Percentiles rank a stretch among this genome's conserved stretches.
These are phyloP conservation scores for Pachyuromys duprasi DNA, from an alignment of 2,797 vertebrate genomes.

Conservation along the genomic window DNA sequence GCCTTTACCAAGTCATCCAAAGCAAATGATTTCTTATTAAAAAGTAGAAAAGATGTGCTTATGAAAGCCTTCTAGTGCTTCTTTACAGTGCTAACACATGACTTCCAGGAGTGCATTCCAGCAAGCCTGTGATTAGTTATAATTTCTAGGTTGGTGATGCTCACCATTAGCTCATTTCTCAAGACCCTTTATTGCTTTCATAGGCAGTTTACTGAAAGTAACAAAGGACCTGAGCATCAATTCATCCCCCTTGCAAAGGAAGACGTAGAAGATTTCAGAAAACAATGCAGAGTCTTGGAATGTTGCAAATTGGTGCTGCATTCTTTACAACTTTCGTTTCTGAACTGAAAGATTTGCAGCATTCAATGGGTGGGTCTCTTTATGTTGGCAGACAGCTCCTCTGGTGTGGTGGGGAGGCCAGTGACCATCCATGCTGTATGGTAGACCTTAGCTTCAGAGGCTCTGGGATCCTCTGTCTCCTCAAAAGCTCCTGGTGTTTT, in stretches of 20 bases:
- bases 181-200: slow-evolving; percentile 62
- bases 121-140: slow-evolving; percentile 1
- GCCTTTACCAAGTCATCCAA: slow-evolving; percentile 28
- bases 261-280: slow-evolving; percentile 62
- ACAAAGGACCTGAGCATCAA: slow-evolving; percentile 51
- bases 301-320: slow-evolving; percentile 67
- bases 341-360: slow-evolving; percentile 64
- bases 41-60: background rate
- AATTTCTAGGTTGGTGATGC: background rate
- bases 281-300: slow-evolving; percentile 57
- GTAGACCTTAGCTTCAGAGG: slow-evolving; percentile 6
- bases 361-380: slow-evolving; percentile 27
- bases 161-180: slow-evolving; percentile 37
- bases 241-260: slow-evolving; percentile 50
- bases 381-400: slow-evolving; percentile 47
- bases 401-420: background rate
- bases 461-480: background rate
- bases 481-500: background rate
- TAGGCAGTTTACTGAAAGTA: slow-evolving; percentile 51
- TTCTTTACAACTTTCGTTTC: slow-evolving; percentile 62
- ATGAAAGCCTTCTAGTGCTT: background rate
- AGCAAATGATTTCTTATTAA: slow-evolving; percentile 32
- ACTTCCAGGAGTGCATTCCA: background rate
- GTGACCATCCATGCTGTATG: background rate
- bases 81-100: background rate